phyloP scores from a whole-genome alignment of 2,888 invertebrate species.

The Agriopis marginaria region DNA sequence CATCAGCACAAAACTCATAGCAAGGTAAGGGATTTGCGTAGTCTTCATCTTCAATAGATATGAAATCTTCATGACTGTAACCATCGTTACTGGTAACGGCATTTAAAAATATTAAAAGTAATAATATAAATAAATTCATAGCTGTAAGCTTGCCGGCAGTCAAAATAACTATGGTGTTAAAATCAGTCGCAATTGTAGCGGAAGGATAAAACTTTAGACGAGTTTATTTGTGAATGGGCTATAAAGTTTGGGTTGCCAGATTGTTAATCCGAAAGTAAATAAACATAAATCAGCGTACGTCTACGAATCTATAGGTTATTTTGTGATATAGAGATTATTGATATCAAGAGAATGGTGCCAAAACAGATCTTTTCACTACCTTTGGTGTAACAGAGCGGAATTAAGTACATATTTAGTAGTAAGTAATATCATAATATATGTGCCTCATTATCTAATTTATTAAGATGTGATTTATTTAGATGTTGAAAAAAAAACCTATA shows the following conservation, averaged over 20 bases:
- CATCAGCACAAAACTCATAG: conserved; percentile 53
- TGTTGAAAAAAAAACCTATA: too few species aligned
- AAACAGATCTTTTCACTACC: neutral
- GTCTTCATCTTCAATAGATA: conserved; percentile 51
- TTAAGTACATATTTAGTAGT: too few species aligned
- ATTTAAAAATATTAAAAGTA: conserved; percentile 34
- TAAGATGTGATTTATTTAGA: too few species aligned
- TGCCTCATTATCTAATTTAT: too few species aligned
- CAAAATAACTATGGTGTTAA: conserved; percentile 44
- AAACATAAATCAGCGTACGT: neutral
- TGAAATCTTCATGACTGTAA: conserved; percentile 41
- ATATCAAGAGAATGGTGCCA: neutral
- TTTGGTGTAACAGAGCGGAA: neutral
- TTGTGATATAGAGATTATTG: neutral
- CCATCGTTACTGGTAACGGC: conserved; percentile 35
- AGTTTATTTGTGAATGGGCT: conserved; percentile 23
- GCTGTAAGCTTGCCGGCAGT: conserved; percentile 52
- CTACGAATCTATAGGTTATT: neutral
- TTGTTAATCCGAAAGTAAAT: neutral
- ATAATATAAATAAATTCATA: conserved; percentile 34
- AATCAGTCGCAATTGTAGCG: conserved; percentile 14
- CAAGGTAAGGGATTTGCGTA: conserved; percentile 59
- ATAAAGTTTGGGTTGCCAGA: conserved; percentile 37
- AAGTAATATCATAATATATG: too few species aligned
- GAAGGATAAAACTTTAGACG: conserved; percentile 29